These are phyloP conservation scores for Rhyzopertha dominica DNA, from an alignment of 1,140 invertebrate species.

Conservation along the genomic window DNA sequence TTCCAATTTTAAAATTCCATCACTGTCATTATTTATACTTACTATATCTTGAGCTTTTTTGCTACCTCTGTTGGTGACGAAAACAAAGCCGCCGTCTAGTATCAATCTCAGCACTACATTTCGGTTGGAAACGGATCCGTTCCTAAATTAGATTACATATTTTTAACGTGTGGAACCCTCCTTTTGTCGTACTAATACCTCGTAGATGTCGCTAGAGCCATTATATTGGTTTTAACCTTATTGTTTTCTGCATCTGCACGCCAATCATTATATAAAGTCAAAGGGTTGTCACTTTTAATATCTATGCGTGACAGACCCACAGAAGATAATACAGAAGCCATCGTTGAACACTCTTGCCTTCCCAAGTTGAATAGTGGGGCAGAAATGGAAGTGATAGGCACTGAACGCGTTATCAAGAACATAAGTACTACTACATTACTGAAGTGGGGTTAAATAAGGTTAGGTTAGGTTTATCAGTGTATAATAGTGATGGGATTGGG, in stretches of 20 bases:
- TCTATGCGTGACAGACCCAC: no score
- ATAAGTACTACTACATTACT: no score
- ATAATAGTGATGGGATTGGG: no score
- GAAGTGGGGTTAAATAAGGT: no score
- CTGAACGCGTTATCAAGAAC: no score
- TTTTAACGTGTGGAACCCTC: slow-evolving; percentile 1
- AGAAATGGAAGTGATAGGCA: no score
- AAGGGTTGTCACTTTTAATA: no score
- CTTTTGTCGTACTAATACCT: slow-evolving; percentile 13
- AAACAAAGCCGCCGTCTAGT: slow-evolving; percentile 49
- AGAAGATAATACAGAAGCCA: no score
- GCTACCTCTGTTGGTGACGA: slow-evolving; percentile 49
- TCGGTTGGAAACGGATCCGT: slow-evolving; percentile 46
- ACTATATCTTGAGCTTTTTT: slow-evolving; percentile 50
- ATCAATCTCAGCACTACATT: slow-evolving; percentile 46
- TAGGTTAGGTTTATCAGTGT: no score
- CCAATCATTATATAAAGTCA: slow-evolving; percentile 15
- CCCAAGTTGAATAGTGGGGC: no score
- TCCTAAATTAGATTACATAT: slow-evolving; percentile 37
- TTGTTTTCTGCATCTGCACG: slow-evolving; percentile 6
- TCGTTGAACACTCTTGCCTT: no score
- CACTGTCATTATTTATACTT: slow-evolving; percentile 26
- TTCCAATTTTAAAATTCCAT: not conserved
- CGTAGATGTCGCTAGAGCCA: slow-evolving; percentile 18
- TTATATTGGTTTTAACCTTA: not conserved